A percentile compares a stretch with the other conserved stretches of the same genome.
Evolutionary conservation across 1,140 invertebrate species (phyloP).

Genomic region (Odontomachus brunneus): DNA sequence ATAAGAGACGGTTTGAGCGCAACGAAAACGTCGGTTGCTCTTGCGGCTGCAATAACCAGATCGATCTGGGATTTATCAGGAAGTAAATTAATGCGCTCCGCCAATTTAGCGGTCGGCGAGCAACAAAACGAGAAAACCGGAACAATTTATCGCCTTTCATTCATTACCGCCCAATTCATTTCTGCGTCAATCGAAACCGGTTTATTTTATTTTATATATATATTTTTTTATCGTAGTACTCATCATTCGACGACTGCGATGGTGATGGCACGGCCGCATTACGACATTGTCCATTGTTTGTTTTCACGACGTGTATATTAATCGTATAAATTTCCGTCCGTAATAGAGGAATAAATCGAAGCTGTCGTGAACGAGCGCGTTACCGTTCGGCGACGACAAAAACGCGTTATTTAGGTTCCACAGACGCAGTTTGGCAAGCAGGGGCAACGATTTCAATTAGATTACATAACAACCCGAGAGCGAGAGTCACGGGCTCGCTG

Average conservation of each 20-base stretch:
- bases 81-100: constrained; percentile 13
- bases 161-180: constrained; percentile 35
- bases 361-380: constrained; percentile 19
- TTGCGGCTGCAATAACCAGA: background rate
- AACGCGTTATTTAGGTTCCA: constrained; percentile 40
- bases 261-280: background rate
- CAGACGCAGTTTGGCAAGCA: constrained; percentile 75
- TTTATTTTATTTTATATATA: too few relatives aligned
- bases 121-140: background rate
- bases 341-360: constrained; percentile 27
- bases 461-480: constrained; percentile 75
- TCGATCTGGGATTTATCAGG: constrained; percentile 2
- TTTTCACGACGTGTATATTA: constrained; percentile 14
- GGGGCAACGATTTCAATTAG: constrained; percentile 72
- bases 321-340: constrained; percentile 18
- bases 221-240: background rate
- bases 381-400: background rate
- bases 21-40: background rate
- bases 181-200: background rate
- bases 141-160: constrained; percentile 25
- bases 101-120: background rate
- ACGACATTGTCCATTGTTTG: background rate
- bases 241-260: background rate
- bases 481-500: constrained; percentile 56
- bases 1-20: background rate